Base-by-base conservation (phyloP, 1,140 invertebrate species). In the Drosophila willistoni region DNA sequence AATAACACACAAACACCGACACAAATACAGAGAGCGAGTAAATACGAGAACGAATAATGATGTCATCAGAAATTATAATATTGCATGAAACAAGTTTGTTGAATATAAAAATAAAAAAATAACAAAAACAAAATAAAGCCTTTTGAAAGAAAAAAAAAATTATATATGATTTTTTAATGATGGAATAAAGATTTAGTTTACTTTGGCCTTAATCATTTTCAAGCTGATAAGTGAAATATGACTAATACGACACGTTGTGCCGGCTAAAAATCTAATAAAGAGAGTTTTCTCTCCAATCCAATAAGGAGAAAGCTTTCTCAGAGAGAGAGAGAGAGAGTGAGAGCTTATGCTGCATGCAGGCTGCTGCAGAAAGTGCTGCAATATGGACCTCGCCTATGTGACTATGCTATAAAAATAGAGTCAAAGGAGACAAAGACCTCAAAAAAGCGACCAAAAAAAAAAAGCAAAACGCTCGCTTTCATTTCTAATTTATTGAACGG, bases 41-140 rank as follows among this genome's bases (percentile, higher is more conserved):
- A 83, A 73, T 70, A 64, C 73, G 71, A 71, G 73, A 76, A 78
- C 84, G 82, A 77, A 89, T 76, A 84, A 89, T 89, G 84, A 89
- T 89, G 84, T 89, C 84, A 89, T 89, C 80, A 72, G 68, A 22
- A 56, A 56, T 79, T 82, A 87, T 65, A 68, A 71, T 69, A 81
- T 17, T 51, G 44, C 44, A 51, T 72, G 74, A 89, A 87, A 87
- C 83, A 84, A 87, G 83, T 87, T 87, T 71, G 73, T 62, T 61
- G 57, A 39, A 73, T 65, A 54, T 64, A 71, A 63, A 59, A 34
- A 47, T 25, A 60, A 69, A 64, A 63, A 34, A 69, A 34, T n/a
- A 12, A 71, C 67, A 22, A 33, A 61, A 64, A 55, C 1, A 41
- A 66, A 73, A 47, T 42, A 17, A 51, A 51, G 10, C 17, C 10